A percentile compares a stretch with the other conserved stretches of the same genome.
Conservation (phyloP, 1,140 invertebrate species). For the Gonioctena quinquepunctata region DNA sequence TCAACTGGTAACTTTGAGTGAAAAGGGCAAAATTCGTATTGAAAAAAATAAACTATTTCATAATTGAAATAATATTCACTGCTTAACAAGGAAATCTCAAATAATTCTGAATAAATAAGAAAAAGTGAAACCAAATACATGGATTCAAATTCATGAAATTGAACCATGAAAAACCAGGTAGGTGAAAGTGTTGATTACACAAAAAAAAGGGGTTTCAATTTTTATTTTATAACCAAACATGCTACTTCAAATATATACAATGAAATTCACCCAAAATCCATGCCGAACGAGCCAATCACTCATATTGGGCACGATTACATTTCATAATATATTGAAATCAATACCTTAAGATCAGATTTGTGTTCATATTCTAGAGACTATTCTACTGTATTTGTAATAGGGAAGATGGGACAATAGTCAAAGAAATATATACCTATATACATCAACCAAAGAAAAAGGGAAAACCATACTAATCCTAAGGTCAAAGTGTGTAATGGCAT, state of each 20-base stretch:
- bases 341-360: neutral
- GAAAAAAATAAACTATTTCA: too few species aligned
- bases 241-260: neutral
- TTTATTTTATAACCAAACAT: too few species aligned
- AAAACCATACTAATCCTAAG: neutral
- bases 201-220: too few species aligned
- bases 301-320: neutral
- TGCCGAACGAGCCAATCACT: neutral
- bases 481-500: conserved; percentile 12
- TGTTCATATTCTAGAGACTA: neutral
- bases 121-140: too few species aligned
- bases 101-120: too few species aligned
- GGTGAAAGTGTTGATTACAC: too few species aligned
- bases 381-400: neutral
- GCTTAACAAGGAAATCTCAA: too few species aligned
- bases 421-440: neutral
- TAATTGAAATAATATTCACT: too few species aligned
- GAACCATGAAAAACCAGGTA: too few species aligned
- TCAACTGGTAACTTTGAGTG: too few species aligned
- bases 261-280: neutral
- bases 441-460: neutral
- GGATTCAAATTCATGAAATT: too few species aligned
- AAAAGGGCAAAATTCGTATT: too few species aligned
- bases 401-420: neutral
- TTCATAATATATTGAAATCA: neutral